Evolutionary conservation across 2,888 invertebrate species (phyloP).

Genomic region (Thymelicus acteon): DNA sequence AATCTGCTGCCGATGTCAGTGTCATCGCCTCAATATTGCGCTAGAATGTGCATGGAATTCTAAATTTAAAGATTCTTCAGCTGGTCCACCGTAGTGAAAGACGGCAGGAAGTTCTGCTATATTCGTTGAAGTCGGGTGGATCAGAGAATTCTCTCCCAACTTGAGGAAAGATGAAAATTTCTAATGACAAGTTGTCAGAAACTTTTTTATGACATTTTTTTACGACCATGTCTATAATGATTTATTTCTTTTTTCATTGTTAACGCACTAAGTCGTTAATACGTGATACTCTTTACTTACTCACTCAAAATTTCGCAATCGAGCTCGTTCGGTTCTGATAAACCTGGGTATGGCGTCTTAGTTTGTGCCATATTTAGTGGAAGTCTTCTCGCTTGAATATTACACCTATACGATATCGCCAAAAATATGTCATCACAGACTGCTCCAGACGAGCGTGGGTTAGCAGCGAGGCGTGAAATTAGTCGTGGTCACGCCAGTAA

Average conservation of each 20-base stretch:
- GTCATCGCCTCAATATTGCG: conserved; percentile 23
- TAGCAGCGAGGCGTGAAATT: conserved; percentile 2
- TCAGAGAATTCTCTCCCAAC: background rate
- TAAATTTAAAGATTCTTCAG: conserved; percentile 16
- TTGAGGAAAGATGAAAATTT: background rate
- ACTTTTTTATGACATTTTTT: no score
- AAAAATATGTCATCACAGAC: background rate
- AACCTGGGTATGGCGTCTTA: background rate
- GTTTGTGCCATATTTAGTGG: background rate
- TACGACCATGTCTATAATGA: no score
- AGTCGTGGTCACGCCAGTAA: background rate
- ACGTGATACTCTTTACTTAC: no score
- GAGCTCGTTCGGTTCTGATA: no score
- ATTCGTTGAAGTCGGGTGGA: background rate
- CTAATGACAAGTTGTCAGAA: background rate
- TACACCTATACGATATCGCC: background rate
- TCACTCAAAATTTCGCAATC: no score
- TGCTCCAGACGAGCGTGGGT: background rate
- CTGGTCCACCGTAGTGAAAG: background rate
- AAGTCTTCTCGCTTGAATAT: background rate
- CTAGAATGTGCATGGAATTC: conserved; percentile 20
- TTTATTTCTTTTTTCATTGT: no score
- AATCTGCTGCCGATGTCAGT: conserved; percentile 26
- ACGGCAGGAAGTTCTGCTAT: background rate
- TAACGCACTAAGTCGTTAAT: no score